Conservation (phyloP, 2,797 vertebrate species). For the Pygocentrus nattereri region DNA sequence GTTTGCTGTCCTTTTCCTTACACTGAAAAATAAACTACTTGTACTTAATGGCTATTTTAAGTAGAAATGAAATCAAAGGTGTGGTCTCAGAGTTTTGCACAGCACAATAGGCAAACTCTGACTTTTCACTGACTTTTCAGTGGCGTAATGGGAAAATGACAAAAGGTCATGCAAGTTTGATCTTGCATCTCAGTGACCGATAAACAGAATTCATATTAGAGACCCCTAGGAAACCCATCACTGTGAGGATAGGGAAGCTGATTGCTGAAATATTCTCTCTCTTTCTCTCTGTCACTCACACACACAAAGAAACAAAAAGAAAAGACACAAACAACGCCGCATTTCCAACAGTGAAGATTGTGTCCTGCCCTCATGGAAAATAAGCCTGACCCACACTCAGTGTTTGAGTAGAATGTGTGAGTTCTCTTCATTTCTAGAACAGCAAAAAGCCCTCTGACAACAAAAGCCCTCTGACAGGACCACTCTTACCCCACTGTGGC, state of each 20-base stretch:
- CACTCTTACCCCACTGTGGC: background rate
- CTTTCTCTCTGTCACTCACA: too few species aligned
- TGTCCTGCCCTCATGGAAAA: conserved; percentile 1
- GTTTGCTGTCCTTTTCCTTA: too few species aligned
- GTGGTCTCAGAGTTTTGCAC: too few species aligned
- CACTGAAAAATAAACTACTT: too few species aligned
- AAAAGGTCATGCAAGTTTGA: background rate
- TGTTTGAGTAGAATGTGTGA: conserved; percentile 13
- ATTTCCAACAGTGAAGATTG: background rate
- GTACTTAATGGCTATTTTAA: too few species aligned
- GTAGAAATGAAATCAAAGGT: too few species aligned
- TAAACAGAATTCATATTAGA: background rate
- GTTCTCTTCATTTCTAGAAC: background rate
- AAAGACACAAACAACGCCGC: background rate
- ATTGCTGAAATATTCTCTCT: background rate
- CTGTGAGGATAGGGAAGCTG: background rate
- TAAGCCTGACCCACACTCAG: background rate
- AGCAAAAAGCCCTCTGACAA: too few species aligned
- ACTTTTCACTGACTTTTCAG: too few species aligned
- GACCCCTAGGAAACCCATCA: background rate
- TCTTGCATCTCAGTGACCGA: background rate
- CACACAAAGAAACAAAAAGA: background rate
- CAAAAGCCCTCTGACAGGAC: background rate
- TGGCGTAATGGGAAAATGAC: background rate
- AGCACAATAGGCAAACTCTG: too few species aligned